phyloP scores from a whole-genome alignment of 2,113 vertebrate genomes.

The Urocynchramus pylzowi region DNA sequence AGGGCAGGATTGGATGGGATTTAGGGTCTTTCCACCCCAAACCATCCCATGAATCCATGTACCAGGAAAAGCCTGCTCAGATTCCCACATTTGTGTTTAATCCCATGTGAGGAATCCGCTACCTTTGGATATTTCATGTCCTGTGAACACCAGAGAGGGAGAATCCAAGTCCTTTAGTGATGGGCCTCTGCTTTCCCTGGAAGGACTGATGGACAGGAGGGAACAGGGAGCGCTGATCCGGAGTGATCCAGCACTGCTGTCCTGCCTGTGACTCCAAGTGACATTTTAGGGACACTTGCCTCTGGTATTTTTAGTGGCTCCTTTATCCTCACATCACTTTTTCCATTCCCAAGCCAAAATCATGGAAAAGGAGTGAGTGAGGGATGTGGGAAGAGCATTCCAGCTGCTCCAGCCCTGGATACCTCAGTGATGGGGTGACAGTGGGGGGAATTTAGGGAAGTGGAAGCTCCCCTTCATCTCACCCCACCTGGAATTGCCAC shows the following conservation, averaged over 20 bases:
- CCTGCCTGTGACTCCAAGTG: background rate
- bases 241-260: background rate
- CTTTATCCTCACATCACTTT: background rate
- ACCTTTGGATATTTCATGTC: background rate
- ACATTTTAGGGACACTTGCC: conserved; percentile 17
- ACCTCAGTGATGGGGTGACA: accelerated
- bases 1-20: background rate
- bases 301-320: background rate
- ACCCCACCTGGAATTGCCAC: accelerated
- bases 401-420: background rate
- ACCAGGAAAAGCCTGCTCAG: background rate
- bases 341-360: background rate
- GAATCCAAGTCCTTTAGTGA: background rate
- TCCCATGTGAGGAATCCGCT: background rate
- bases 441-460: no score
- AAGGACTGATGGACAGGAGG: background rate
- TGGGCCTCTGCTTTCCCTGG: background rate
- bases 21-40: background rate
- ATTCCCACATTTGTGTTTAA: background rate
- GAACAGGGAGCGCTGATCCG: background rate
- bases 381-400: background rate
- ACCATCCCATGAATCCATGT: accelerated
- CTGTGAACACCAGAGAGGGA: background rate
- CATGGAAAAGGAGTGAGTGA: background rate
- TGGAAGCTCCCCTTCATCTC: background rate